Conservation (phyloP, 2,888 invertebrate genomes). For the Erebia aethiops region DNA sequence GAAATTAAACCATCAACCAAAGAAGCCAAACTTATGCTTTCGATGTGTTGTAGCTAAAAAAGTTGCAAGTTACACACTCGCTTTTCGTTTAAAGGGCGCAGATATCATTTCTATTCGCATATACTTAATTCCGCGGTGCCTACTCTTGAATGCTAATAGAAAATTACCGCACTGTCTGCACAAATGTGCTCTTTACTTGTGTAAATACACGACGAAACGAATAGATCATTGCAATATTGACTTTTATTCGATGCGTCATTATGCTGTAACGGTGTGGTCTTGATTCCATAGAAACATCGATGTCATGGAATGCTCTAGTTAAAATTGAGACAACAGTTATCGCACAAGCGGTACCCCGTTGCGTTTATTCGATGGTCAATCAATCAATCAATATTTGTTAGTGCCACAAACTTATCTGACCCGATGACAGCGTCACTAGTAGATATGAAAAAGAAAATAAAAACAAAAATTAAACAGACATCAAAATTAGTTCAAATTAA, state of each 20-base stretch:
- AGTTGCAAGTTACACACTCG: too few relatives aligned
- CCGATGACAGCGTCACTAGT: too few relatives aligned
- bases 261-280: neutral
- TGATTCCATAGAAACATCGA: neutral
- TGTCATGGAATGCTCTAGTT: neutral
- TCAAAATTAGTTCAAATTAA: too few relatives aligned
- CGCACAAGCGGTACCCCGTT: neutral
- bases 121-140: neutral
- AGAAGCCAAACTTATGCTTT: too few relatives aligned
- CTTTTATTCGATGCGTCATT: slow-evolving; percentile 2
- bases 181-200: neutral
- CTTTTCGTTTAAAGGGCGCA: too few relatives aligned
- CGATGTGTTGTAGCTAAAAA: too few relatives aligned
- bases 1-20: too few relatives aligned
- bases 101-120: too few relatives aligned
- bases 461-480: too few relatives aligned
- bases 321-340: neutral
- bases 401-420: too few relatives aligned
- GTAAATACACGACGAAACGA: neutral
- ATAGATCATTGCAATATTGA: slow-evolving; percentile 2
- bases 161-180: slow-evolving; percentile 14
- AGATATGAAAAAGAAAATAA: too few relatives aligned
- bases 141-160: slow-evolving; percentile 7
- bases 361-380: neutral
- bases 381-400: too few relatives aligned